A percentile compares a stretch with the other conserved stretches of the same genome.
Conservation (phyloP, 2,113 vertebrate genomes). For the Fregetta grallaria region DNA sequence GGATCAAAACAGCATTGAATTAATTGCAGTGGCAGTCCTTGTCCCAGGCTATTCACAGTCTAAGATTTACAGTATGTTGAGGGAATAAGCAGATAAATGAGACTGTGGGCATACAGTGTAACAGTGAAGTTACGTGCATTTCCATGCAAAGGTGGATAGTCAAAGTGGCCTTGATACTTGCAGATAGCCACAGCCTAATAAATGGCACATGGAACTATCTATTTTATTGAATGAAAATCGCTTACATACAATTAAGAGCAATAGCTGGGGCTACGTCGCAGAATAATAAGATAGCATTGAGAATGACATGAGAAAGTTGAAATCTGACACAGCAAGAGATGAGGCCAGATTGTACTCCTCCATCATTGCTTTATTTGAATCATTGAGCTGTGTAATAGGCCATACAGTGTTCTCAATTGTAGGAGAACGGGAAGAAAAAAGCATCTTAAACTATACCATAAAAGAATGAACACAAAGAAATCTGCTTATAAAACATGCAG, state of each 20-base stretch:
- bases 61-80: not conserved
- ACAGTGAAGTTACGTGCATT: not conserved
- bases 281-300: not conserved
- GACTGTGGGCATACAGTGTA: not conserved
- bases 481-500: not conserved
- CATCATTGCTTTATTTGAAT: conserved; percentile 14
- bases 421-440: not conserved
- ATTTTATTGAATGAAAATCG: not conserved
- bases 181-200: not conserved
- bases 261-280: not conserved
- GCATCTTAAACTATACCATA: not conserved
- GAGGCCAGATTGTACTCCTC: not conserved
- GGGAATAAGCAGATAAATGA: not conserved
- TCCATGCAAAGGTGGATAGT: not conserved
- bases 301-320: not conserved
- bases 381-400: conserved; percentile 36
- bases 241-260: not conserved
- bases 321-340: not conserved
- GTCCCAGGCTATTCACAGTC: not conserved
- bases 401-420: not conserved
- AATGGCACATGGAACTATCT: not conserved
- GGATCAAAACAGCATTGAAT: not conserved
- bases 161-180: not conserved
- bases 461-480: not conserved
- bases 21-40: not conserved